phyloP scores from a whole-genome alignment of 2,797 vertebrate species.

The Pteropus rufus region DNA sequence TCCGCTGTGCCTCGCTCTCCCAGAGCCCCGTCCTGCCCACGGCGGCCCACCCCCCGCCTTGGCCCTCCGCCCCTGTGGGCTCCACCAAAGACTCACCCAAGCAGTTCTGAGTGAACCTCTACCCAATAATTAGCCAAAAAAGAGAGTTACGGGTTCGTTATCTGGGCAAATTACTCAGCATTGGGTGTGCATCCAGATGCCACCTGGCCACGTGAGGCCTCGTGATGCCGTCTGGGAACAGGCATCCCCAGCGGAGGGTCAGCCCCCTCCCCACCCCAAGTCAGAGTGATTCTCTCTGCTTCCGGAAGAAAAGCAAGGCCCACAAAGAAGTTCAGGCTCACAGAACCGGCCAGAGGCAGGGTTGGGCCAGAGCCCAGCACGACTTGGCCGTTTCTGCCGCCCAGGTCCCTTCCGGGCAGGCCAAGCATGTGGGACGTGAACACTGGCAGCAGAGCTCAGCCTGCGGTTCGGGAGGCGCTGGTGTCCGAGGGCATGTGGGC shows the following conservation, averaged over 20 bases:
- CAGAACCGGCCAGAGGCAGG: not conserved
- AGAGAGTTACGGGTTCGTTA: not conserved
- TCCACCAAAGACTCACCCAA: not conserved
- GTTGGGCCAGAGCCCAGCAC: not conserved
- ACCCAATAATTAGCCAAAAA: not conserved
- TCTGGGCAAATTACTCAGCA: rapidly evolving
- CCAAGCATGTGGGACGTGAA: not conserved
- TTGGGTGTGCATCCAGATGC: not conserved
- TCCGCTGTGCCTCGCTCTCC: not conserved
- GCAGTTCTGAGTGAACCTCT: not conserved
- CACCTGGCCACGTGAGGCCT: not conserved
- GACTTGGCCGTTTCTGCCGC: not conserved
- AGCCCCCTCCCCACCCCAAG: not conserved
- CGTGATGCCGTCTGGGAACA: not conserved
- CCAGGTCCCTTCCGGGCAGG: not conserved
- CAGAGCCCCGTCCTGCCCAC: not conserved
- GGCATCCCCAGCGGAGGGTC: not conserved
- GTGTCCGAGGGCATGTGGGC: rapidly evolving
- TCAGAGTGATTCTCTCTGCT: not conserved
- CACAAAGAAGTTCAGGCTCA: not conserved
- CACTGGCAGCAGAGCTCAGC: not conserved
- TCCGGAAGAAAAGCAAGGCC: not conserved
- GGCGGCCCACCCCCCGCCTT: rapidly evolving
- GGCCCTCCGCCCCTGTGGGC: not conserved
- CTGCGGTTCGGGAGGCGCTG: rapidly evolving